phyloP scores from a whole-genome alignment of 1,140 invertebrate species.

The Scaptomyza graminum region DNA sequence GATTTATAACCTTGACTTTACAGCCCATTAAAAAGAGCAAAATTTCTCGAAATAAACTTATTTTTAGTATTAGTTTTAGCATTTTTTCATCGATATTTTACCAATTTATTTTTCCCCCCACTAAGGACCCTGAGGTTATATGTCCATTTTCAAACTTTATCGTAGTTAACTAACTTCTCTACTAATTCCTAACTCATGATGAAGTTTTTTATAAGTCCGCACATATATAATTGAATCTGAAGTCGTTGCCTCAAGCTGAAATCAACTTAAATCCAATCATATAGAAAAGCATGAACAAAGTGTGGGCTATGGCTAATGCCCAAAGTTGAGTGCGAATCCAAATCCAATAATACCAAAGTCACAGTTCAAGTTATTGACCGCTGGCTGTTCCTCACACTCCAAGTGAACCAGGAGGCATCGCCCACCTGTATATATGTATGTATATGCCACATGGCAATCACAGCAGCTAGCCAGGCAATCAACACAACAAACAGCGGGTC shows the following conservation, averaged over 20 bases:
- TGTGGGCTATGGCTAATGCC: constrained; percentile 1
- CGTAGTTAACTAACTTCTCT: no score
- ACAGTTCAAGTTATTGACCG: constrained; percentile 40
- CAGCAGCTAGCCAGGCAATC: constrained; percentile 49
- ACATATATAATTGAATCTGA: not conserved
- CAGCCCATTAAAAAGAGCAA: no score
- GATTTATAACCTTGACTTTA: no score
- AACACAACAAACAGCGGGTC: constrained; percentile 31
- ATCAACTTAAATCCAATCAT: not conserved
- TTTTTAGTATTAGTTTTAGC: no score
- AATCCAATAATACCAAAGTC: constrained; percentile 47
- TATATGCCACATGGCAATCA: constrained; percentile 5
- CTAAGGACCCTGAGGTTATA: no score
- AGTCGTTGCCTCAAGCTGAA: not conserved
- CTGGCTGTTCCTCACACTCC: not conserved
- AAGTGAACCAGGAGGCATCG: not conserved
- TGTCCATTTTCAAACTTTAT: no score
- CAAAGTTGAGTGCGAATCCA: constrained; percentile 6
- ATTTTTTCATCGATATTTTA: no score
- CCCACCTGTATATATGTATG: constrained; percentile 3
- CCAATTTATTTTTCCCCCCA: no score
- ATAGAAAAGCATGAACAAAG: constrained; percentile 6
- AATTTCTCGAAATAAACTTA: no score
- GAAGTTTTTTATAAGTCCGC: not conserved
- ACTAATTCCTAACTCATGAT: not conserved